phyloP scores from a whole-genome alignment of 2,113 vertebrate species.

The Noturus placidus region DNA sequence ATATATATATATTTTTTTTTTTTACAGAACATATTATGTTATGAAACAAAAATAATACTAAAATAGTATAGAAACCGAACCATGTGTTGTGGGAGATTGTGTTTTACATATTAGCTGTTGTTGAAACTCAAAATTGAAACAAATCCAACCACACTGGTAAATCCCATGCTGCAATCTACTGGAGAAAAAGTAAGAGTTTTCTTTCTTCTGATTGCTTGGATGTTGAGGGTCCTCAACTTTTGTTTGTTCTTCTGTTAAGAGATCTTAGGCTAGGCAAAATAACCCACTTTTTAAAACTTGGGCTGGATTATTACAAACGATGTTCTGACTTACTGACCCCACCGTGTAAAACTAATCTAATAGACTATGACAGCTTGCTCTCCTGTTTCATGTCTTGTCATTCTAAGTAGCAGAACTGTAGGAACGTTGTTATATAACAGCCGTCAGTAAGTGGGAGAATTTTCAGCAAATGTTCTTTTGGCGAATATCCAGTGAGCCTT shows the following conservation, averaged over 20 bases:
- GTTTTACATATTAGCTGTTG: not conserved
- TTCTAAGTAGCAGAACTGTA: not conserved
- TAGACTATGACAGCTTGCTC: not conserved
- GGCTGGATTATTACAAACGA: not conserved
- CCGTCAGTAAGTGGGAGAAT: conserved; percentile 13
- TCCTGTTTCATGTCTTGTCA: not conserved
- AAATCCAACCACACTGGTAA: not conserved
- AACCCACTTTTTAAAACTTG: too few relatives aligned
- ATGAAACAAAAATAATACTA: not conserved
- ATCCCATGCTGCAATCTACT: not conserved
- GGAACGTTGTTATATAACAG: not conserved
- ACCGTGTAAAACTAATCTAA: not conserved
- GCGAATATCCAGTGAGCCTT: conserved; percentile 5
- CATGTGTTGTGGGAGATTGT: too few relatives aligned
- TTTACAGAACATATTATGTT: not conserved
- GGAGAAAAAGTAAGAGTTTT: not conserved
- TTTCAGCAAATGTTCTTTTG: conserved; percentile 15
- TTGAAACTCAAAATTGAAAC: not conserved
- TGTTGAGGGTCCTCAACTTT: not conserved
- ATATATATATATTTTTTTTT: too few relatives aligned
- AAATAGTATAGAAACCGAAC: not conserved
- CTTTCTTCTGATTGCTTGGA: not conserved
- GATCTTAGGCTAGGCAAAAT: too few relatives aligned
- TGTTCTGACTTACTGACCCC: not conserved
- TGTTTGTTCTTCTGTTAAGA: not conserved